phyloP scores from a whole-genome alignment of 2,113 vertebrate genomes.

The Rana temporaria region DNA sequence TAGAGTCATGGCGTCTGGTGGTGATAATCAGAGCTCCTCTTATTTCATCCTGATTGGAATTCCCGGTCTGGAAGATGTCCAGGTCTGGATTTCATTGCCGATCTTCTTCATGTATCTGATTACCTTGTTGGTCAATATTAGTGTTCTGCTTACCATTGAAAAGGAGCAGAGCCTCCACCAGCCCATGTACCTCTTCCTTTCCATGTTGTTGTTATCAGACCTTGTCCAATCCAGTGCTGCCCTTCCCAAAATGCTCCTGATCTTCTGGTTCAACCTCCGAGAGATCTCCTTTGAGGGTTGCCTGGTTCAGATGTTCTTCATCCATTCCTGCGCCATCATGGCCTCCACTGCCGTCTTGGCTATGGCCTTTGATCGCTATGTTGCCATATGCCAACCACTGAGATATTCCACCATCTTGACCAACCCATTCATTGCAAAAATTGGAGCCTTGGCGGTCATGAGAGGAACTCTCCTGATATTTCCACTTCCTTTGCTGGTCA shows the following conservation, averaged over 20 bases:
- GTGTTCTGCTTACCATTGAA: constrained; percentile 60
- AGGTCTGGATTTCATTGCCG: constrained; percentile 64
- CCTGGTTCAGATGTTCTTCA: constrained; percentile 65
- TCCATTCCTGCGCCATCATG: constrained; percentile 64
- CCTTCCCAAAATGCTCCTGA: constrained; percentile 60
- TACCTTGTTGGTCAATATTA: constrained; percentile 62
- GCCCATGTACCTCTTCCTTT: constrained; percentile 66
- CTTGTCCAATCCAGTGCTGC: constrained; percentile 56
- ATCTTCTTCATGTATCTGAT: constrained; percentile 61
- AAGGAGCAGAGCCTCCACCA: constrained; percentile 63
- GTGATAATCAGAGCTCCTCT: constrained; percentile 42
- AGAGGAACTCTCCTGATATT: constrained; percentile 43
- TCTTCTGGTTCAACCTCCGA: constrained; percentile 57
- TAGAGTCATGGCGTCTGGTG: too few relatives aligned
- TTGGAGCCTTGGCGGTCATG: constrained; percentile 38
- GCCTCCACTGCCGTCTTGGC: constrained; percentile 64
- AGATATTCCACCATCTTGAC: constrained; percentile 61
- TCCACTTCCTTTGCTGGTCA: constrained; percentile 57
- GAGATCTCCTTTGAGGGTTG: constrained; percentile 58
- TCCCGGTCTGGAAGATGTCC: constrained; percentile 62
- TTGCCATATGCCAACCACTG: constrained; percentile 65
- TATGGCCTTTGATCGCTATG: constrained; percentile 67
- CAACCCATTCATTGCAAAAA: constrained; percentile 46
- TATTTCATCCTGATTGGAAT: constrained; percentile 65
- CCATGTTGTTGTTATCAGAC: background rate